Conservation (phyloP, 1,140 invertebrate genomes). For the Papilio xuthus region DNA sequence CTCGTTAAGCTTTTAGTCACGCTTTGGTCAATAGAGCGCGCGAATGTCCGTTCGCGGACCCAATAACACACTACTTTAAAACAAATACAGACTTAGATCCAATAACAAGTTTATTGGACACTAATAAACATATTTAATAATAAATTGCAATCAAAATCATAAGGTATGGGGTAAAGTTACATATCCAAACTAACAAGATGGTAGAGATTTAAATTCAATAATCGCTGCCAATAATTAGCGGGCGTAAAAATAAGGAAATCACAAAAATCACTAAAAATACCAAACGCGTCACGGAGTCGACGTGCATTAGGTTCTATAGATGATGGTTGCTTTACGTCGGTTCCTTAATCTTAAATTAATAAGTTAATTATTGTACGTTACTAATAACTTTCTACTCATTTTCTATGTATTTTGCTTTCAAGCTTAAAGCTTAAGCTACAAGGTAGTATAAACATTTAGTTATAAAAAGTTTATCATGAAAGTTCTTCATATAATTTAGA, state of each 20-base stretch:
- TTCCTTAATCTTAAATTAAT: too few species aligned
- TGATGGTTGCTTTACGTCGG: neutral
- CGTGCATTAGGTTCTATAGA: too few species aligned
- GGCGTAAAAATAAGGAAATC: neutral
- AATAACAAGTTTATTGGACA: neutral
- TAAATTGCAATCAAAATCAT: neutral
- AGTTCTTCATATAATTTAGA: neutral
- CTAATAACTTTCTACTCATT: neutral
- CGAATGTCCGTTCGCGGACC: neutral
- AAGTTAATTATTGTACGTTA: neutral
- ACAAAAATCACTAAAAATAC: neutral
- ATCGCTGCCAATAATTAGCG: neutral
- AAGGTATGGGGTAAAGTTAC: too few species aligned
- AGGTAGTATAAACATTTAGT: neutral
- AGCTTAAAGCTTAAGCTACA: neutral
- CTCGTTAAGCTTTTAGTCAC: conserved; percentile 13
- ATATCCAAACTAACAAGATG: too few species aligned
- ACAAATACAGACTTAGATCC: neutral
- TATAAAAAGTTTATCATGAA: neutral
- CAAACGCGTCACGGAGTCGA: too few species aligned
- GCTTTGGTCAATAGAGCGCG: conserved; percentile 13
- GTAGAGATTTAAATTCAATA: too few species aligned
- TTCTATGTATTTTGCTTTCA: neutral
- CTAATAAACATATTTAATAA: neutral
- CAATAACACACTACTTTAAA: neutral